These are phyloP conservation scores for Bos taurus DNA, from an alignment of 2,113 vertebrate species.

Conservation along the genomic window ARS-UCD2.0 NC_037350.1:6350001-6350500, in stretches of 20 bases:
- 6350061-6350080: background rate
- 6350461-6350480: background rate
- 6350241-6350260: background rate
- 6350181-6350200: background rate
- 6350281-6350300: background rate
- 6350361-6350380: background rate
- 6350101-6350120: background rate
- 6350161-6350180: background rate
- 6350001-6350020: background rate
- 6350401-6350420: fast-evolving
- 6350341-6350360: background rate
- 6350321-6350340: background rate
- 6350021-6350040: background rate
- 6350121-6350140: background rate
- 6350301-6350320: background rate
- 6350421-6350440: background rate
- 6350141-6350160: background rate
- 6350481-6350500: background rate
- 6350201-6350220: background rate
- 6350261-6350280: background rate
- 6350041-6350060: background rate
- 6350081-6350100: background rate
- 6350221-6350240: background rate
- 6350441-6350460: background rate
- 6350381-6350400: background rate